Base-by-base conservation (phyloP, 64 coral and sea anemone genomes). In the Platygyra sinensis region DNA sequence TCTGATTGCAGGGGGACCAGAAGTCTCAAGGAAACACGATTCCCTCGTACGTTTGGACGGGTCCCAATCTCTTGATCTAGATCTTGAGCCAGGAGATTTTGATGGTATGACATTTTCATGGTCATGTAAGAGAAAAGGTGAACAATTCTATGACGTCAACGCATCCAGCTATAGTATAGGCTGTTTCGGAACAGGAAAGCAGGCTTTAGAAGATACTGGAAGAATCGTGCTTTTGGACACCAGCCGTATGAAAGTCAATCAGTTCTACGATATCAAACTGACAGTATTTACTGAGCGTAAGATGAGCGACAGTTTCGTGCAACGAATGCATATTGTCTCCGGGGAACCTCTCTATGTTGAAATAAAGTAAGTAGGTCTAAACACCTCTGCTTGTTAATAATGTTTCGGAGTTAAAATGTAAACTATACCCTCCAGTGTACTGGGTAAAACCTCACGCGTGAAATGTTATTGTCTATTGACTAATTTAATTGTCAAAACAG, bases 111-210 rank as follows among this genome's bases (percentile, higher is more conserved):
- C 24, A 7, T 95, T 95, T 52, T 72, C 60, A 1, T 95, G 94
- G 94, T 75, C 92, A 18, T 95, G 94, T 62, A 94, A 94, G 75
- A 87, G 32, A 65, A 60, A 87, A 62, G 77, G 19, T 15, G 93
- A 94, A 61, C 28, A 20, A 12, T 94, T 94, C 61, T 77, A 72
- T 7, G 9, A 24, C 19, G 17, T 5, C 22, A 25, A 19, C 19
- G 16, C 32, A 76, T 20, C 5, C 22, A 46, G 25, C 13, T 17
- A 32, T 25, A 71, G n/a, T 3, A 78, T 89, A 55, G 89, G 94
- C 28, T 95, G 94, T 25, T 92, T 95, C 72, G 94, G 83, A 19
- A 92, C 75, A 10, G 86, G 72, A 38, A 31, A 83, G 62, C 89
- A 90, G 15, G 88, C 74, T 12, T 77, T 95, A 25, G 51, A 11